A percentile compares a stretch with the other conserved stretches of the same genome.
phyloP scores from a whole-genome alignment of 2,888 invertebrate species.

The Caradrina clavipalpis region DNA sequence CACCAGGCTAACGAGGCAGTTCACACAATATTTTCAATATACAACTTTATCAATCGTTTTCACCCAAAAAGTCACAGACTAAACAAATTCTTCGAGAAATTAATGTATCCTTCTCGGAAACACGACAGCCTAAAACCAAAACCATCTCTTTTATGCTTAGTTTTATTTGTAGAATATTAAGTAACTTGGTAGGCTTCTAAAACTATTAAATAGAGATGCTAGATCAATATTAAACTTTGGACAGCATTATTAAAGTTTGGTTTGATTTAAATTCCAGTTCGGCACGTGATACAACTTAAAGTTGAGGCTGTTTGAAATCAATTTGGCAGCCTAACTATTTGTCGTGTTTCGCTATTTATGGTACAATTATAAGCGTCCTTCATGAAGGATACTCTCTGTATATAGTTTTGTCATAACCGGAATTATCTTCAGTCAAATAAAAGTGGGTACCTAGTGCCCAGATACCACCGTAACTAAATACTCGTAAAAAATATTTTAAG shows the following conservation, averaged over 20 bases:
- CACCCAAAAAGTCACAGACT: neutral
- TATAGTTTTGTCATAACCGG: too few species aligned
- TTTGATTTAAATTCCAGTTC: slow-evolving; percentile 15
- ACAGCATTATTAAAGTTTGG: slow-evolving; percentile 16
- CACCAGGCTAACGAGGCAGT: too few species aligned
- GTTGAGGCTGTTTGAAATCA: neutral
- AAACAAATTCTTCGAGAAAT: slow-evolving; percentile 7
- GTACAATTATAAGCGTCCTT: too few species aligned
- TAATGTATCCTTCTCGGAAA: neutral
- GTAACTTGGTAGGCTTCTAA: neutral
- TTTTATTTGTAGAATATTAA: neutral
- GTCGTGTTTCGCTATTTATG: too few species aligned
- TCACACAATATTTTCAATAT: neutral
- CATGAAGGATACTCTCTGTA: too few species aligned
- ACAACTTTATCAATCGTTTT: neutral
- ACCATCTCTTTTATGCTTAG: neutral
- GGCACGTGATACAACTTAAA: slow-evolving; percentile 5
- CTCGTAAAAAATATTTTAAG: too few species aligned
- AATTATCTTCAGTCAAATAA: too few species aligned
- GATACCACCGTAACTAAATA: too few species aligned
- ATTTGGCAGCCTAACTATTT: neutral
- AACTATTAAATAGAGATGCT: neutral
- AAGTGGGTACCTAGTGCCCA: too few species aligned
- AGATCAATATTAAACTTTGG: slow-evolving; percentile 9
- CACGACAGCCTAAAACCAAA: neutral